These are phyloP conservation scores for Paragorgia papillata DNA, from an alignment of 92 coral and sea anemone genomes.

Conservation along the genomic window DNA sequence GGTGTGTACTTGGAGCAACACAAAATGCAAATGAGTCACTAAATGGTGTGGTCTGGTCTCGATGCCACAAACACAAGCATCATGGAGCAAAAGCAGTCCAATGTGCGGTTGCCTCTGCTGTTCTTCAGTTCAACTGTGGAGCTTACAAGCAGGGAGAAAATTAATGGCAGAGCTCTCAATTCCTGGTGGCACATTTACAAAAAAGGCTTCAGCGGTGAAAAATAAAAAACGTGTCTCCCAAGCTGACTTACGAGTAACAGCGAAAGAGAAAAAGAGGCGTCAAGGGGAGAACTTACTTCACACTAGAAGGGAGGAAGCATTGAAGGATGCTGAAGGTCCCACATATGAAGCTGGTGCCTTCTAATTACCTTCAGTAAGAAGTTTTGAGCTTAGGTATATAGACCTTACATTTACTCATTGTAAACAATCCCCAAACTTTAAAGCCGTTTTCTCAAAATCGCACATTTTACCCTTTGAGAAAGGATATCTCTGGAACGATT, in stretches of 20 bases:
- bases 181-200: constrained; percentile 10
- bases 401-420: not conserved
- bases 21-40: too few relatives aligned
- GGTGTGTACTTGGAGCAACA: too few relatives aligned
- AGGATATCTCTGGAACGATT: too few relatives aligned
- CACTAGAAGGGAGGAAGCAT: not conserved
- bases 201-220: too few relatives aligned
- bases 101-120: too few relatives aligned
- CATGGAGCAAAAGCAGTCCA: too few relatives aligned
- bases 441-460: constrained; percentile 21
- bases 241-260: constrained; percentile 16
- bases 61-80: too few relatives aligned
- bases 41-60: too few relatives aligned
- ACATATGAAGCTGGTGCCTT: constrained; percentile 26
- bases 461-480: constrained; percentile 11
- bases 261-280: not conserved
- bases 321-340: constrained; percentile 22
- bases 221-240: constrained; percentile 6
- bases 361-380: not conserved
- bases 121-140: too few relatives aligned
- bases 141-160: too few relatives aligned
- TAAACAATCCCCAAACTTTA: not conserved
- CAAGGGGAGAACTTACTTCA: not conserved
- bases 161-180: constrained; percentile 23
- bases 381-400: not conserved